phyloP scores from a whole-genome alignment of 2,113 vertebrate genomes.

The Urocolius indicus region DNA sequence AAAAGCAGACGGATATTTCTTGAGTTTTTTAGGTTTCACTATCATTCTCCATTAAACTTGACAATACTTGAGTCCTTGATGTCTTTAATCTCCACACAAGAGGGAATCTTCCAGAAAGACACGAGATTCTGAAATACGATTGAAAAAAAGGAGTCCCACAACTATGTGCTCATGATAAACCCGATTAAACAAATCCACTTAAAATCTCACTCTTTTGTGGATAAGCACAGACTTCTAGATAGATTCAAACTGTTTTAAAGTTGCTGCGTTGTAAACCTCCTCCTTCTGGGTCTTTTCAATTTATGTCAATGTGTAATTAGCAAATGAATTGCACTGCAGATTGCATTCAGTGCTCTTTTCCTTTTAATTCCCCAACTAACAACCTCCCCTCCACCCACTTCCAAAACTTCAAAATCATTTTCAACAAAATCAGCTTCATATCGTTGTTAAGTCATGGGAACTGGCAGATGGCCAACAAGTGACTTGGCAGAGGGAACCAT shows the following conservation, averaged over 20 bases:
- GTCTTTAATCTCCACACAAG: background rate
- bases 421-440: background rate
- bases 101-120: conserved; percentile 52
- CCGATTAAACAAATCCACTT: conserved; percentile 66
- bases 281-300: conserved; percentile 59
- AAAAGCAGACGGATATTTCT: background rate
- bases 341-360: conserved; percentile 5
- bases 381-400: background rate
- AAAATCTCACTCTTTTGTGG: conserved; percentile 57
- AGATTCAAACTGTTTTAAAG: conserved; percentile 65
- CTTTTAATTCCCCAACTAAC: background rate
- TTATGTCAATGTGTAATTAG: conserved; percentile 58
- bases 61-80: background rate
- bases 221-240: conserved; percentile 55
- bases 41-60: background rate
- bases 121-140: background rate
- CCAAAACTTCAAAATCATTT: background rate
- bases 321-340: conserved; percentile 62
- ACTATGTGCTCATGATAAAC: background rate
- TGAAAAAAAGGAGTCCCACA: background rate
- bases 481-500: background rate
- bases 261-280: conserved; percentile 30
- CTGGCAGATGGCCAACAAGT: background rate
- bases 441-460: background rate
- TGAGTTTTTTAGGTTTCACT: background rate